Conservation (phyloP, 2,113 vertebrate genomes). For the Capricornis sumatraensis region DNA sequence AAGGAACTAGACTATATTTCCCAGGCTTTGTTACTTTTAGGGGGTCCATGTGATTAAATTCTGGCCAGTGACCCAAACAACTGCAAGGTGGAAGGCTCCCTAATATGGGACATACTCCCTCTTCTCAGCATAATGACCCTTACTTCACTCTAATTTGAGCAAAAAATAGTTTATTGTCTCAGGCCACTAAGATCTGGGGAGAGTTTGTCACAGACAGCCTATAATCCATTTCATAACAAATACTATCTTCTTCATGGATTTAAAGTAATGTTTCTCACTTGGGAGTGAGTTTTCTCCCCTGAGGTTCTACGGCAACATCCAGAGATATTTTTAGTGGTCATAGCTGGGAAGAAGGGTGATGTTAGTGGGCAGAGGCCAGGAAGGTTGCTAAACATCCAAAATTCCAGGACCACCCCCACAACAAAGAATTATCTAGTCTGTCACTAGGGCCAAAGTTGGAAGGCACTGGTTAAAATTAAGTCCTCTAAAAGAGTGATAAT, state of each 20-base stretch:
- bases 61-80: neutral
- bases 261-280: neutral
- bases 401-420: neutral
- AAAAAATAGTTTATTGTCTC: neutral
- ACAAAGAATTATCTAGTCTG: neutral
- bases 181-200: neutral
- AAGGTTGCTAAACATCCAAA: neutral
- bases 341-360: neutral
- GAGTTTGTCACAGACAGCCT: neutral
- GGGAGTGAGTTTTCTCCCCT: neutral
- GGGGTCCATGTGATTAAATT: neutral
- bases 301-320: neutral
- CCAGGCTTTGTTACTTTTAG: neutral
- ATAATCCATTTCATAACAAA: neutral
- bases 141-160: neutral
- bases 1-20: neutral
- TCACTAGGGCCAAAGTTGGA: neutral
- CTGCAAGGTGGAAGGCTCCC: neutral
- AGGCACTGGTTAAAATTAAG: neutral
- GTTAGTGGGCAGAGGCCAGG: neutral
- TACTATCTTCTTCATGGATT: neutral
- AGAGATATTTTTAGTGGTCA: neutral
- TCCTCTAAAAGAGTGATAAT: neutral
- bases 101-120: neutral
- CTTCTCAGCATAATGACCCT: neutral